A percentile compares a stretch with the other conserved stretches of the same genome.
Evolutionary conservation across 2,888 invertebrate species (phyloP).

Genomic region (Spilarctia lutea): DNA sequence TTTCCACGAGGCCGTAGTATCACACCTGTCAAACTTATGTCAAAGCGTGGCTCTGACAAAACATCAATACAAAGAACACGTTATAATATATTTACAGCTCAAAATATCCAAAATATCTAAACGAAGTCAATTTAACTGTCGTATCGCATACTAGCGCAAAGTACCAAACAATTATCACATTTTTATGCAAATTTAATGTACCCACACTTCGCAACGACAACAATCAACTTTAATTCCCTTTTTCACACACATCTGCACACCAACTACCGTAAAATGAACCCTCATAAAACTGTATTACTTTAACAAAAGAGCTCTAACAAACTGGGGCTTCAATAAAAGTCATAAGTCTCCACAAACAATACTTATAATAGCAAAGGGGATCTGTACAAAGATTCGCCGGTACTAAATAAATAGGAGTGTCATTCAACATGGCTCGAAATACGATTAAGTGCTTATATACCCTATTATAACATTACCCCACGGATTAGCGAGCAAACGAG

Average conservation of each 20-base stretch:
- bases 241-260: slow-evolving; percentile 51
- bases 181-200: slow-evolving; percentile 80
- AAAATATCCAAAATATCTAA: neutral
- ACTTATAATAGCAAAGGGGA: slow-evolving; percentile 74
- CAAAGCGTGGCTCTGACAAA: neutral
- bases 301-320: slow-evolving; percentile 55
- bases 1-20: no score
- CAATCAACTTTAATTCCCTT: slow-evolving; percentile 72
- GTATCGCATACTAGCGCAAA: slow-evolving; percentile 34
- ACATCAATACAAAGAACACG: neutral
- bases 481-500: slow-evolving; percentile 65
- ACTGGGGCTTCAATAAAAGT: slow-evolving; percentile 70
- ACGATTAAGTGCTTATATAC: slow-evolving; percentile 86
- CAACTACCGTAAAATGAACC: slow-evolving; percentile 63
- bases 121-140: neutral
- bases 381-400: slow-evolving; percentile 59
- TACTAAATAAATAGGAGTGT: slow-evolving; percentile 82
- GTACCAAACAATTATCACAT: slow-evolving; percentile 78
- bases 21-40: no score
- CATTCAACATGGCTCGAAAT: slow-evolving; percentile 78
- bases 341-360: slow-evolving; percentile 80
- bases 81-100: neutral
- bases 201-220: slow-evolving; percentile 61
- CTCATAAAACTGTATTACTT: slow-evolving; percentile 43
- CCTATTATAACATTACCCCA: slow-evolving; percentile 77